Conservation (phyloP, 2,113 vertebrate species). For the Ascaphus truei region DNA sequence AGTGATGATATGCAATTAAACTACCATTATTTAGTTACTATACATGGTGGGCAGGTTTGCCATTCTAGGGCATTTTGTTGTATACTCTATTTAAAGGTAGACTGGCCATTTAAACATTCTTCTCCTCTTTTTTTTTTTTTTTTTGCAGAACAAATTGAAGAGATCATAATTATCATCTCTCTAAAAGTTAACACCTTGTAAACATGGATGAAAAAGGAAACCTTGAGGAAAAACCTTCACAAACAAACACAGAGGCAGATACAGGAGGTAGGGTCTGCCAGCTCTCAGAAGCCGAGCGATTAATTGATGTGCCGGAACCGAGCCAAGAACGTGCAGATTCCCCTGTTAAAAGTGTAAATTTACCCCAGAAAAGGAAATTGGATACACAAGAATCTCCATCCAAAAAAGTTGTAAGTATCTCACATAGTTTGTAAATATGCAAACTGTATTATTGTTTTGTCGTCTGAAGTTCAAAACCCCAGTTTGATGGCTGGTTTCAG, state of each 20-base stretch:
- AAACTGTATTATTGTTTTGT: neutral
- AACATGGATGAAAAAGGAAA: conserved; percentile 56
- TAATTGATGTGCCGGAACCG: neutral
- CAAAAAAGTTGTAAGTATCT: conserved; percentile 48
- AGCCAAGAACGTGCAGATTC: neutral
- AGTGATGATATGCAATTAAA: too few species aligned
- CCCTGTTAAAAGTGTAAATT: neutral
- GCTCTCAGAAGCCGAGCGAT: neutral
- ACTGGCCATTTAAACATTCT: too few species aligned
- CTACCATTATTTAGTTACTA: too few species aligned
- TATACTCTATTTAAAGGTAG: too few species aligned
- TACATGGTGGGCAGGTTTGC: too few species aligned
- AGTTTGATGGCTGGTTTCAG: neutral
- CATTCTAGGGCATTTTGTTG: too few species aligned
- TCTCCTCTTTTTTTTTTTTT: neutral
- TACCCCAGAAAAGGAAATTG: conserved; percentile 34
- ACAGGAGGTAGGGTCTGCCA: neutral
- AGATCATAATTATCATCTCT: neutral
- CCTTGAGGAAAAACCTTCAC: conserved; percentile 32
- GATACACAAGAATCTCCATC: conserved; percentile 37
- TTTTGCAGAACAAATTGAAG: neutral
- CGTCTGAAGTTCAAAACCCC: neutral
- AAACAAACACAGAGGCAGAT: neutral
- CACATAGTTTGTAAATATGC: too few species aligned
- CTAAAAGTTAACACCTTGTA: neutral